Evolutionary conservation across 2,113 vertebrate genomes (phyloP), one percentile per base, ranked within the genome.

Genomic region (Hystrix cristata): DNA sequence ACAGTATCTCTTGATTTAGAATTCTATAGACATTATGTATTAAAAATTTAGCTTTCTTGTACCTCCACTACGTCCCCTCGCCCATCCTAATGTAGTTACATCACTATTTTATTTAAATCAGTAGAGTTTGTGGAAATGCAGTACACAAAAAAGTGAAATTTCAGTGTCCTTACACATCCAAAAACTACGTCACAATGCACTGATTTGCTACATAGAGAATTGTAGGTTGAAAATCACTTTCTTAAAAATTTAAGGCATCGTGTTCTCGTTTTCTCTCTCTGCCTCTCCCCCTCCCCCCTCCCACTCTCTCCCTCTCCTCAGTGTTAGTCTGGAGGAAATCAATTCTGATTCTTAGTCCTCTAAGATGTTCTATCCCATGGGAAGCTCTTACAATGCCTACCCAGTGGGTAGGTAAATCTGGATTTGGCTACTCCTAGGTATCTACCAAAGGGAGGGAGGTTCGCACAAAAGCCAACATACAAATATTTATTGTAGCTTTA

Each of bases 401-500:
- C 51, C 48, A 74, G n/a, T 7, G 21, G 53, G 48, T 67, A 4
- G 12, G 55, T 23, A 86, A 65, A 34, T 31, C 46, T 64, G 43
- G 13, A 53, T 55, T 18, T 34, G 29, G 43, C 13, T 62, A 53
- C n/a, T 87, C 57, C 15, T 48, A n/a, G 62, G 16, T 81, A 55
- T 87, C 31, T 81, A 79, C 48, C 53, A 60, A 85, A 76, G 46
- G 74, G 16, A 48, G 59, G 31, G 7, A 34, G 48, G 48, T n/a
- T 48, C 43, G 69, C 38, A 43, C 19, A 88, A 60, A 38, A 6
- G 4, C 38, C 12, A 38, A 25, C 9, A 72, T 6, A 76, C 34
- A 64, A 85, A 91, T 81, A 46, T 23, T 87, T 80, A n/a, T 57
- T 79, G n/a, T 46, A 80, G 15, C 53, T 94, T 94, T 88, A 60